Evolutionary conservation across 2,113 vertebrate species (phyloP).

Genomic region (Solea solea): DNA sequence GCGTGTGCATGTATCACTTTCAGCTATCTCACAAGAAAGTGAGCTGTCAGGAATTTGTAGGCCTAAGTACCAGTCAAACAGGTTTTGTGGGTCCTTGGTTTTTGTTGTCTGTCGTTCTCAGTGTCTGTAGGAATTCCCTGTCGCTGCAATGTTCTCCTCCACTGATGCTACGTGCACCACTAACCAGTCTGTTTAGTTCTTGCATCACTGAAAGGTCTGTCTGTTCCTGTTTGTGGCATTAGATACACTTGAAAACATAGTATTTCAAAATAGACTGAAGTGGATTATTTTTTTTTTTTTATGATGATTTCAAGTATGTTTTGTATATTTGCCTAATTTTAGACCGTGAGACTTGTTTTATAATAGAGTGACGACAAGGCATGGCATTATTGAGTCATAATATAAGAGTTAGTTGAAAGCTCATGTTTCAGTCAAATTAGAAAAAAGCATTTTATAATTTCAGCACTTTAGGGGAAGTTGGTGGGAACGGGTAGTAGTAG

Average conservation of each 20-base stretch:
- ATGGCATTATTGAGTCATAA: neutral
- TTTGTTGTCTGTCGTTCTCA: slow-evolving; percentile 43
- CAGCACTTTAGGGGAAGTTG: neutral
- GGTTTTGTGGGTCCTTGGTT: slow-evolving; percentile 64
- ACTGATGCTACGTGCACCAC: slow-evolving; percentile 10
- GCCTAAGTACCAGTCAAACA: slow-evolving; percentile 62
- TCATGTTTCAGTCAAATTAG: too few species aligned
- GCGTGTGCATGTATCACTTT: slow-evolving; percentile 32
- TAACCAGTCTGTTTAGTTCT: slow-evolving; percentile 35
- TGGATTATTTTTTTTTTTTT: neutral
- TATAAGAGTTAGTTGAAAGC: neutral
- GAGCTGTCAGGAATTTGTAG: slow-evolving; percentile 63
- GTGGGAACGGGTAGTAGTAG: too few species aligned
- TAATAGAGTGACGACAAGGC: neutral
- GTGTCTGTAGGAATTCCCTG: slow-evolving; percentile 14
- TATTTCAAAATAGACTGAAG: neutral
- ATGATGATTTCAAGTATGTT: neutral
- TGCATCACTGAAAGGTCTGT: slow-evolving; percentile 19
- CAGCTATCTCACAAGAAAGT: slow-evolving; percentile 62
- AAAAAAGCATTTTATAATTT: too few species aligned
- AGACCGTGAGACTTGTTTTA: too few species aligned
- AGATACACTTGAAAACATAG: neutral
- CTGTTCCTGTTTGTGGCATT: slow-evolving; percentile 8
- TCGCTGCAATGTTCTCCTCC: slow-evolving; percentile 32
- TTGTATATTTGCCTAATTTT: slow-evolving; percentile 1